Conservation (phyloP, 2,797 vertebrate genomes). For the Danio aesculapii region DNA sequence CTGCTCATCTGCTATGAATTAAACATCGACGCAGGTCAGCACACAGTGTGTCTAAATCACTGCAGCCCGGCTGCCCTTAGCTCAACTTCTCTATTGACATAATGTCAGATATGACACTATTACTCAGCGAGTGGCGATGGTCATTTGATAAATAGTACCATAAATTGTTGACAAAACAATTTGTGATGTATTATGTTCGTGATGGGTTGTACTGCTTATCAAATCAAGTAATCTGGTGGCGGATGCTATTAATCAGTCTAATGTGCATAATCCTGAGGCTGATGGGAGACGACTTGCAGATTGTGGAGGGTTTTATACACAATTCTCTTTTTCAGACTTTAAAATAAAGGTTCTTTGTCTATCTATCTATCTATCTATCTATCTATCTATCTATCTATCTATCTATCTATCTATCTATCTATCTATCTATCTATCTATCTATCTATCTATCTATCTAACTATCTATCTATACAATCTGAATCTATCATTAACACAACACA, state of each 20-base stretch:
- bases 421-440: no score
- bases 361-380: no score
- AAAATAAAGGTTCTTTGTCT: background rate
- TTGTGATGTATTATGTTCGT: constrained; percentile 87
- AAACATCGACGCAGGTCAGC: constrained; percentile 78
- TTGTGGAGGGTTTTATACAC: constrained; percentile 16
- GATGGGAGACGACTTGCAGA: constrained; percentile 38
- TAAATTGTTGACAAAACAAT: constrained; percentile 90
- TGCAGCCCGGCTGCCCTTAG: constrained; percentile 76
- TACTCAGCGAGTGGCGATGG: constrained; percentile 83
- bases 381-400: no score
- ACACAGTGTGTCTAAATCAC: constrained; percentile 80
- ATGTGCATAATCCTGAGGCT: constrained; percentile 62
- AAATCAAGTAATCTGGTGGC: constrained; percentile 86
- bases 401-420: no score
- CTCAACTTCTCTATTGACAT: constrained; percentile 85
- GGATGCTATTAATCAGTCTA: constrained; percentile 82
- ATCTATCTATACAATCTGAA: no score
- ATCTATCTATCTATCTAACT: no score
- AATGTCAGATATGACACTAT: constrained; percentile 86
- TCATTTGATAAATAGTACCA: constrained; percentile 86
- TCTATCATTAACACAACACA: no score
- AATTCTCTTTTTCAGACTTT: background rate
- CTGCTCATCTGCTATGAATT: constrained; percentile 71
- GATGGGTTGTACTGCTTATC: constrained; percentile 85